Conservation (phyloP, 92 coral and sea anemone species). For the Parazoanthus atlanticus region DNA sequence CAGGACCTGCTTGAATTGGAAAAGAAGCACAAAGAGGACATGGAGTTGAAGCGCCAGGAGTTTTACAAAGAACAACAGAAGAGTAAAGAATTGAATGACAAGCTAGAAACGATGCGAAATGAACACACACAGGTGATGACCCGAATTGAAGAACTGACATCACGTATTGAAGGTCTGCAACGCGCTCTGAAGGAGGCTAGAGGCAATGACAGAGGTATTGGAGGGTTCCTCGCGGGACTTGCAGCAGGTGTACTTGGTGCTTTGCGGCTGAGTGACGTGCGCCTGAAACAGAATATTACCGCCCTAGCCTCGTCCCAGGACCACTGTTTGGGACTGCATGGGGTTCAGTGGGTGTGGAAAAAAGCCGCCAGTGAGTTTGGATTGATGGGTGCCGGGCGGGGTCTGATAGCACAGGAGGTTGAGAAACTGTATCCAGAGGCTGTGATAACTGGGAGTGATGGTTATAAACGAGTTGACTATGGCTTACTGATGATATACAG, state of each 20-base stretch:
- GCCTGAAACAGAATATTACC: constrained; percentile 56
- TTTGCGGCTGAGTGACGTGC: constrained; percentile 39
- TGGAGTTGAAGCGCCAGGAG: constrained; percentile 18
- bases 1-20: constrained; percentile 9
- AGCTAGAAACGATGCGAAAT: not conserved
- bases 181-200: not conserved
- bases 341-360: constrained; percentile 54
- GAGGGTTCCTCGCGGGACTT: not conserved
- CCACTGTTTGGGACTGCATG: constrained; percentile 48
- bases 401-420: constrained; percentile 64
- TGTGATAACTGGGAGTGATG: constrained; percentile 47
- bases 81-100: constrained; percentile 4
- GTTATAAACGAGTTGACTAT: constrained; percentile 53
- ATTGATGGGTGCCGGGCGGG: constrained; percentile 39
- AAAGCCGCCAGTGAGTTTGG: constrained; percentile 35
- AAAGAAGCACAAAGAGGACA: constrained; percentile 34
- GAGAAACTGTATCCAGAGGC: constrained; percentile 55
- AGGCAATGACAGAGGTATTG: not conserved
- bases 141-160: constrained; percentile 9
- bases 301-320: constrained; percentile 30
- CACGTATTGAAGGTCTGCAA: not conserved
- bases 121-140: not conserved
- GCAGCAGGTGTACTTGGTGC: constrained; percentile 18
- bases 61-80: constrained; percentile 17
- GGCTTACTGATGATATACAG: constrained; percentile 17